phyloP scores from a whole-genome alignment of 1,140 invertebrate species.

The Ostrea denselamellosa region DNA sequence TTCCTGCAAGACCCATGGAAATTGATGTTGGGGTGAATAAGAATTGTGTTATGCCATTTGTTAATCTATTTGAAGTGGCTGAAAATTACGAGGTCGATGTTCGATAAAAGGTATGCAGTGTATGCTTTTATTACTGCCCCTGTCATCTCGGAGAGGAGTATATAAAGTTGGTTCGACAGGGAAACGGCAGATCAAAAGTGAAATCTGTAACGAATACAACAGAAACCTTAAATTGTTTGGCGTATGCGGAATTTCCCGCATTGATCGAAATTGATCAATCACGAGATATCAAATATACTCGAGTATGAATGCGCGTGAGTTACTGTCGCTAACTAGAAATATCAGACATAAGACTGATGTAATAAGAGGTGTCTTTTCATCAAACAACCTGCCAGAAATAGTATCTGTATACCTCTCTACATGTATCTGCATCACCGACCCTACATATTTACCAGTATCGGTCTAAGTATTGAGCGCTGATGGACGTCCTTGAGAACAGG shows the following conservation, averaged over 20 bases:
- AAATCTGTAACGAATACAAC: slow-evolving; percentile 24
- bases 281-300: slow-evolving; percentile 44
- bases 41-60: slow-evolving; percentile 25
- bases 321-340: background rate
- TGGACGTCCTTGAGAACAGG: no score
- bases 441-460: slow-evolving; percentile 4
- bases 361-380: slow-evolving; percentile 42
- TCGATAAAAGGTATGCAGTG: slow-evolving; percentile 17
- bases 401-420: slow-evolving; percentile 15
- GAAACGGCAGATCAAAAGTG: slow-evolving; percentile 23
- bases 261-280: slow-evolving; percentile 40
- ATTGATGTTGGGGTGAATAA: slow-evolving; percentile 37
- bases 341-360: background rate
- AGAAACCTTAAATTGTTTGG: slow-evolving; percentile 38
- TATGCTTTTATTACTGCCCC: slow-evolving; percentile 24
- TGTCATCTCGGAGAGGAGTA: slow-evolving; percentile 38
- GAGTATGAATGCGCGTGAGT: slow-evolving; percentile 46
- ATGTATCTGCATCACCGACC: slow-evolving; percentile 41
- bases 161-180: slow-evolving; percentile 43
- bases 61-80: slow-evolving; percentile 45
- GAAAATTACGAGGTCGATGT: background rate
- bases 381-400: slow-evolving; percentile 31
- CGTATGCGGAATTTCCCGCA: slow-evolving; percentile 27
- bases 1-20: slow-evolving; percentile 35
- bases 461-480: no score